These are phyloP conservation scores for Gavialis gangeticus DNA, from an alignment of 2,113 vertebrate genomes.

Conservation along the genomic window DNA sequence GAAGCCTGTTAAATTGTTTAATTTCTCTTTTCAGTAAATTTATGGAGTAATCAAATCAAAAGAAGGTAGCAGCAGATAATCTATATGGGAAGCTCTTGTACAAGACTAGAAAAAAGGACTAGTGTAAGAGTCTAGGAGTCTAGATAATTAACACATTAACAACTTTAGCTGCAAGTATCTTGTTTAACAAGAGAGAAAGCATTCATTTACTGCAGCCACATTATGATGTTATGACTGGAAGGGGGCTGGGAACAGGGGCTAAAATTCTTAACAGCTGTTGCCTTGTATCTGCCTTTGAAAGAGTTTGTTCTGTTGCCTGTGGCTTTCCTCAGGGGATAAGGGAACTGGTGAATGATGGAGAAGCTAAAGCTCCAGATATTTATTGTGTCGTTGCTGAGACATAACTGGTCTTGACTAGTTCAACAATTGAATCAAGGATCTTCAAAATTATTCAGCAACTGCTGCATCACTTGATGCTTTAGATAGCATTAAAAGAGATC, in stretches of 20 bases:
- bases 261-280: constrained; percentile 73
- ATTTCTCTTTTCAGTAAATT: constrained; percentile 74
- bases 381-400: constrained; percentile 23
- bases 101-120: constrained; percentile 35
- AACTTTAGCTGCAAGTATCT: constrained; percentile 25
- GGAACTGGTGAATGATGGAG: constrained; percentile 45
- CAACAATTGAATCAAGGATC: constrained; percentile 15
- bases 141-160: constrained; percentile 68
- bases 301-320: constrained; percentile 59
- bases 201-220: constrained; percentile 44
- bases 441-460: constrained; percentile 26
- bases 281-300: constrained; percentile 71
- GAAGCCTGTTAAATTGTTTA: constrained; percentile 71
- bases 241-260: constrained; percentile 66
- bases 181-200: constrained; percentile 32
- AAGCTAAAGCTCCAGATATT: constrained; percentile 61
- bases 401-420: constrained; percentile 25
- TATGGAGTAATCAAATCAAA: constrained; percentile 68
- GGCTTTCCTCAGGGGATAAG: constrained; percentile 68
- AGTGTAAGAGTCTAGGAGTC: constrained; percentile 52
- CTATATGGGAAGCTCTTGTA: constrained; percentile 44
- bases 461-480: background rate
- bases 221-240: constrained; percentile 60
- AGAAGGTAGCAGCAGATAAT: constrained; percentile 57
- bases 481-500: too few species aligned